These are phyloP conservation scores for Coregonus clupeaformis DNA, from an alignment of 2,113 vertebrate genomes.

Conservation along the genomic window DNA sequence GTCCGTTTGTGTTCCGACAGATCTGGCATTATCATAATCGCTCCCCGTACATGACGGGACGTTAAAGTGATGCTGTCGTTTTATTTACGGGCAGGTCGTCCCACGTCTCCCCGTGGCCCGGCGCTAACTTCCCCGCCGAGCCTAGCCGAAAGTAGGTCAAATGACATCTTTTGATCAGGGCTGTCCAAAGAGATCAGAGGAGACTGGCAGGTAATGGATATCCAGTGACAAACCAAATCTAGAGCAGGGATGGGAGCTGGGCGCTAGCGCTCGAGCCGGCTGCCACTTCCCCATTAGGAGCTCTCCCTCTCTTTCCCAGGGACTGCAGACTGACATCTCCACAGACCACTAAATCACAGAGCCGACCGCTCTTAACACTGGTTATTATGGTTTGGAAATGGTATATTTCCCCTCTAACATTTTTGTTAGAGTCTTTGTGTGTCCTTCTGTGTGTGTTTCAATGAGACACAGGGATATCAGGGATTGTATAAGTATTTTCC, in stretches of 20 bases:
- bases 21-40: conserved; percentile 99
- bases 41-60: conserved; percentile 94
- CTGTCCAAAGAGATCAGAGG: conserved; percentile 99
- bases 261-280: conserved; percentile 1
- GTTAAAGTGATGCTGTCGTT: conserved; percentile 99
- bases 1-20: conserved; percentile 88
- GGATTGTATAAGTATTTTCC: neutral
- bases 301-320: neutral
- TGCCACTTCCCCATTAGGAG: conserved; percentile 20
- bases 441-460: conserved; percentile 26
- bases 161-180: conserved; percentile 99
- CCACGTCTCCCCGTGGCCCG: conserved; percentile 74
- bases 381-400: conserved; percentile 3
- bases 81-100: conserved; percentile 93
- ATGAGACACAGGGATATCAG: conserved; percentile 7
- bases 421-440: conserved; percentile 13
- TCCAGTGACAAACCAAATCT: conserved; percentile 91
- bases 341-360: neutral
- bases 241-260: conserved; percentile 65
- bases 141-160: conserved; percentile 90
- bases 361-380: neutral
- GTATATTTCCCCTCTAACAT: neutral
- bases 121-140: conserved; percentile 65
- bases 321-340: neutral
- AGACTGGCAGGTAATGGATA: conserved; percentile 99